Evolutionary conservation across 2,888 invertebrate genomes (phyloP).

Genomic region (Melangyna quadrimaculata): DNA sequence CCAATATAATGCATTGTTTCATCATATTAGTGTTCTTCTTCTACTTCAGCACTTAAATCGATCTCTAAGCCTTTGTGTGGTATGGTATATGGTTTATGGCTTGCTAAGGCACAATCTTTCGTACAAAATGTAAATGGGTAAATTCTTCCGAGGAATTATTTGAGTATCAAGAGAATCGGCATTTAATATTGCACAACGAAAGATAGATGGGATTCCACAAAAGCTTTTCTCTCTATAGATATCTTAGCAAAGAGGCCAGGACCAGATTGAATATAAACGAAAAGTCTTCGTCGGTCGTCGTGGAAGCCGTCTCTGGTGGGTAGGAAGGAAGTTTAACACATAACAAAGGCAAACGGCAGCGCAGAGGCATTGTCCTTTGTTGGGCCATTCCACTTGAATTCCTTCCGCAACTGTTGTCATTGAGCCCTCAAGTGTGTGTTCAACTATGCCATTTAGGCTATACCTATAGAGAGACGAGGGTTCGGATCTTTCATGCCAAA

Average conservation of each 20-base stretch:
- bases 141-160: constrained; percentile 47
- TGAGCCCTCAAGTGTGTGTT: constrained; percentile 67
- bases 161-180: constrained; percentile 47
- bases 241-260: constrained; percentile 17
- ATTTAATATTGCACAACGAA: constrained; percentile 59
- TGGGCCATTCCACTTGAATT: constrained; percentile 68
- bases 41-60: background rate
- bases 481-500: constrained; percentile 25
- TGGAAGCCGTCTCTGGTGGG: background rate
- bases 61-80: background rate
- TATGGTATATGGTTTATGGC: background rate
- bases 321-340: constrained; percentile 59
- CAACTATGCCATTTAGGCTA: constrained; percentile 59
- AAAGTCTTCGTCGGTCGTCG: background rate
- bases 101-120: background rate
- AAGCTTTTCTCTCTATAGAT: background rate
- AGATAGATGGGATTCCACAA: constrained; percentile 53
- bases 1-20: background rate
- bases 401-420: constrained; percentile 69
- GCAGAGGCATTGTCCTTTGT: constrained; percentile 62
- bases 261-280: constrained; percentile 6
- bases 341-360: constrained; percentile 51
- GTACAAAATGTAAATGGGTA: constrained; percentile 38
- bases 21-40: background rate
- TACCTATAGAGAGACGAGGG: constrained; percentile 15